A percentile compares a stretch with the other conserved stretches of the same genome.
Evolutionary conservation across 2,888 invertebrate species (phyloP).

Genomic region (Acleris sparsana): DNA sequence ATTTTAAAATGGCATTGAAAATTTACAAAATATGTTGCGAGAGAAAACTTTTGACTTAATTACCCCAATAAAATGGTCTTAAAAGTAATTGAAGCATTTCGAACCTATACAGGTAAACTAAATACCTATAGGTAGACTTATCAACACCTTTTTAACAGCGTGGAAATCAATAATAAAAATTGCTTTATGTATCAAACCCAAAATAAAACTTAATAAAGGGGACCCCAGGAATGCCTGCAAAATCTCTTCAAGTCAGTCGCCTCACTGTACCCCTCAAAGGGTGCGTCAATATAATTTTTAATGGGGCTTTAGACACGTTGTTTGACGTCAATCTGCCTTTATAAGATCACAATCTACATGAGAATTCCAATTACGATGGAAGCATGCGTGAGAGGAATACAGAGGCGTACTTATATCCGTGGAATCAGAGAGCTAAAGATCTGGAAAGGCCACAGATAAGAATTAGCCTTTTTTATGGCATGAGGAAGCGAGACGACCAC

Average conservation of each 20-base stretch:
- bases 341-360: slow-evolving; percentile 67
- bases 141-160: no score
- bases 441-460: slow-evolving; percentile 17
- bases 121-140: no score
- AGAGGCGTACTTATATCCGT: slow-evolving; percentile 22
- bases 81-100: no score
- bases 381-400: slow-evolving; percentile 60
- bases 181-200: no score
- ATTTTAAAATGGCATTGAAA: no score
- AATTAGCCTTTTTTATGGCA: background rate
- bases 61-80: no score
- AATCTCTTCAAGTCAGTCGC: slow-evolving; percentile 24
- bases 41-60: no score
- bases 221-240: slow-evolving; percentile 17
- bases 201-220: slow-evolving; percentile 14
- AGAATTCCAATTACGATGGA: slow-evolving; percentile 73
- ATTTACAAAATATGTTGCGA: no score
- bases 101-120: no score
- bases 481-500: background rate
- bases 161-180: no score
- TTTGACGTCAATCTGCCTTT: slow-evolving; percentile 61
- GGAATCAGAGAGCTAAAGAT: slow-evolving; percentile 7
- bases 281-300: slow-evolving; percentile 47
- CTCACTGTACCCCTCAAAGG: slow-evolving; percentile 13
- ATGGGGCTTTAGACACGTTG: slow-evolving; percentile 52